Percentiles rank a stretch among this genome's conserved stretches.
phyloP scores from a whole-genome alignment of 2,888 invertebrate genomes.

The Drosophila sordidula region DNA sequence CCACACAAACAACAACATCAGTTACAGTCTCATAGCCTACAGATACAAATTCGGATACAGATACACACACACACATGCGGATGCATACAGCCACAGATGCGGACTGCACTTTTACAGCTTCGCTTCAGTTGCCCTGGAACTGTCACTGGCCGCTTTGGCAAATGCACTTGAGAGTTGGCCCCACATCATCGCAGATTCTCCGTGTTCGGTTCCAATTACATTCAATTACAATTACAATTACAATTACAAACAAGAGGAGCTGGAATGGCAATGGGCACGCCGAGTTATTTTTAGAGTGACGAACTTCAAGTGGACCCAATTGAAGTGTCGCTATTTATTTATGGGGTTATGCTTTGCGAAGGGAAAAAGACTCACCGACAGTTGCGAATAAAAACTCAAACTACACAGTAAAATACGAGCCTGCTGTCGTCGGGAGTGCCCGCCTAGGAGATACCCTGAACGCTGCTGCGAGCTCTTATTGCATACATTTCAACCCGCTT shows the following conservation, averaged over 20 bases:
- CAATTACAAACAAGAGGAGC: slow-evolving; percentile 17
- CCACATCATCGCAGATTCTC: slow-evolving; percentile 17
- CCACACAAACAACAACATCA: slow-evolving; percentile 34
- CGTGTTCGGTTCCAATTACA: slow-evolving; percentile 60
- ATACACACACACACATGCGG: background rate
- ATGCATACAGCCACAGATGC: slow-evolving; percentile 8
- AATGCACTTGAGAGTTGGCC: slow-evolving; percentile 56
- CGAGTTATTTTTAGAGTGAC: slow-evolving; percentile 61
- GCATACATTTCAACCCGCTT: too few relatives aligned
- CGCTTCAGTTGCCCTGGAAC: slow-evolving; percentile 53
- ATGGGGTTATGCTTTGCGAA: slow-evolving; percentile 13
- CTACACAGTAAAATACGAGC: background rate
- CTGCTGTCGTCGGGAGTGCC: background rate
- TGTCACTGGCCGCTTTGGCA: slow-evolving; percentile 51
- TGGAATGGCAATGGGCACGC: slow-evolving; percentile 25
- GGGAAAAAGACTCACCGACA: slow-evolving; percentile 1
- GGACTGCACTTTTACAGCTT: slow-evolving; percentile 71
- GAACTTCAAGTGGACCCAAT: slow-evolving; percentile 57
- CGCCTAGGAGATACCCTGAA: too few relatives aligned
- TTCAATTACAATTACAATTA: slow-evolving; percentile 54
- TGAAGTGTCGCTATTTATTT: slow-evolving; percentile 58
- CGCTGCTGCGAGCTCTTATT: too few relatives aligned
- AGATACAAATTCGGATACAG: slow-evolving; percentile 13
- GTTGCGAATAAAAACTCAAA: too few relatives aligned
- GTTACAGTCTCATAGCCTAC: slow-evolving; percentile 1